These are phyloP conservation scores for Acanthosoma haemorrhoidale DNA, from an alignment of 2,888 invertebrate genomes.

Conservation along the genomic window DNA sequence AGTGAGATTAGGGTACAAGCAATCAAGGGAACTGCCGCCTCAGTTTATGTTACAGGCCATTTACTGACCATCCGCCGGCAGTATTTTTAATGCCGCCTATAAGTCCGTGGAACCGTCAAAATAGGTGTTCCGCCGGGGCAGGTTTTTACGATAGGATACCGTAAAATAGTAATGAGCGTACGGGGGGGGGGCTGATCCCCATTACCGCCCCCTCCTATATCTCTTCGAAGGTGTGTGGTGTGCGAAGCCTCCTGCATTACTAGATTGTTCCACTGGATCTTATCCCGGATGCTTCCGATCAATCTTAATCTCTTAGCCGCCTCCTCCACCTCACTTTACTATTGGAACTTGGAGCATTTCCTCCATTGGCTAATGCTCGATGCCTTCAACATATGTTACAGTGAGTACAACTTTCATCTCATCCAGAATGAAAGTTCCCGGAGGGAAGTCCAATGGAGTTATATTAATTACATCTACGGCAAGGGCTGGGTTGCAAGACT, in stretches of 20 bases:
- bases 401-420: too few relatives aligned
- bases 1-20: not conserved
- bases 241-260: constrained; percentile 11
- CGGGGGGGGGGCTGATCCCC: not conserved
- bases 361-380: too few relatives aligned
- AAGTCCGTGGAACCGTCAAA: constrained; percentile 16
- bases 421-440: too few relatives aligned
- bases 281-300: not conserved
- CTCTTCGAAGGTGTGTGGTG: not conserved
- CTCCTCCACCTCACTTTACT: not conserved
- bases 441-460: too few relatives aligned
- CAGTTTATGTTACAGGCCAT: constrained; percentile 8
- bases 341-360: too few relatives aligned
- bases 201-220: constrained; percentile 10
- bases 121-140: not conserved
- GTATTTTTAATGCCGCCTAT: constrained; percentile 16
- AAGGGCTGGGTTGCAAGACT: too few relatives aligned
- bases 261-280: not conserved
- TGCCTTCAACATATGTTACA: too few relatives aligned
- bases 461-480: too few relatives aligned
- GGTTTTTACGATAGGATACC: constrained; percentile 18
- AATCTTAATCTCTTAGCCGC: not conserved
- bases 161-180: constrained; percentile 20
- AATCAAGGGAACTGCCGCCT: not conserved
- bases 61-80: not conserved